Evolutionary conservation across 2,888 invertebrate genomes (phyloP).

Genomic region (Drosophila rellima): DNA sequence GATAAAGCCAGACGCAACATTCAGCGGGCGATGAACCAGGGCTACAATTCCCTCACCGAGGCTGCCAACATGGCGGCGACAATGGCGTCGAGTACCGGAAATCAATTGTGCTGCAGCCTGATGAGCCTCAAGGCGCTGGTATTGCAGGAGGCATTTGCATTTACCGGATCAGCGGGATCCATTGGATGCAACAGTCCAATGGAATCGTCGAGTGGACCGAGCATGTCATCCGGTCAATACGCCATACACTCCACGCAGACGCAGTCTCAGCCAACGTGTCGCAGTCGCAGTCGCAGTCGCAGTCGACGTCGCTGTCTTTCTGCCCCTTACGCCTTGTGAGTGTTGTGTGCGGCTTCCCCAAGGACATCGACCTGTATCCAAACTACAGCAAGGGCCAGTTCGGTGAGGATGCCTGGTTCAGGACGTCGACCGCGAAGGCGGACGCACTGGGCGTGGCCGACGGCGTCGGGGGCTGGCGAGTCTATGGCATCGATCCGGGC

Average conservation of each 20-base stretch:
- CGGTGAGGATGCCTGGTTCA: conserved; percentile 99
- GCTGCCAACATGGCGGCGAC: conserved; percentile 5
- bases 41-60: conserved; percentile 21
- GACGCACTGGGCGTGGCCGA: conserved; percentile 98
- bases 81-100: conserved; percentile 8
- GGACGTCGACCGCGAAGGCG: conserved; percentile 88
- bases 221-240: not conserved
- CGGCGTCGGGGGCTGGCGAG: conserved; percentile 98
- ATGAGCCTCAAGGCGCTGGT: conserved; percentile 4
- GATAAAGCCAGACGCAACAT: conserved; percentile 37
- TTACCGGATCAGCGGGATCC: not conserved
- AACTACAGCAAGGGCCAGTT: conserved; percentile 93
- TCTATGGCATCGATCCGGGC: conserved; percentile 98
- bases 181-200: not conserved
- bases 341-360: conserved; percentile 96
- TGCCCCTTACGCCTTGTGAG: conserved; percentile 90
- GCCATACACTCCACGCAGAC: not conserved
- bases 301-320: not conserved
- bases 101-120: conserved; percentile 3
- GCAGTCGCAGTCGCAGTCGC: not conserved
- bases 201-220: not conserved
- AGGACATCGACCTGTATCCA: conserved; percentile 90
- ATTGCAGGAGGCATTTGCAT: not conserved
- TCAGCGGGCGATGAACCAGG: conserved; percentile 24
- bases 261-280: not conserved